Percentiles rank a stretch among this genome's conserved stretches.
These are phyloP conservation scores for Pseudomyrmex pallidus DNA, from an alignment of 1,140 invertebrate genomes.

Conservation along the genomic window DNA sequence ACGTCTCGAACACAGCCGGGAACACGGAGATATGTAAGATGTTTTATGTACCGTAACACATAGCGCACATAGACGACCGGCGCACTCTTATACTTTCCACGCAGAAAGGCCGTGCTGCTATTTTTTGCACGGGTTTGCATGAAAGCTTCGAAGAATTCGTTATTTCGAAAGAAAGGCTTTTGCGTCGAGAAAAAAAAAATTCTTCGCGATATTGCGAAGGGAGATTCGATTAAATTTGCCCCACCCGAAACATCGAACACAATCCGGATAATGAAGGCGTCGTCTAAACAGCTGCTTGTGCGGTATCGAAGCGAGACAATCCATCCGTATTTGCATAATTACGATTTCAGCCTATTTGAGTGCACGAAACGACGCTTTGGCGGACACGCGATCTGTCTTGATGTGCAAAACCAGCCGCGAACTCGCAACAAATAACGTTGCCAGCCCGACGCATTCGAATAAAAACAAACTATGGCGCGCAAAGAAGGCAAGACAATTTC, in stretches of 20 bases:
- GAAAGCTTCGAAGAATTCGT: conserved; percentile 4
- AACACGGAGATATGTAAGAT: conserved; percentile 19
- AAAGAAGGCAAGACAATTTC: not conserved
- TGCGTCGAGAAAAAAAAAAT: not conserved
- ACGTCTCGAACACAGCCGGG: conserved; percentile 36
- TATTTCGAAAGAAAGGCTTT: not conserved
- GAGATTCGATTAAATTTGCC: conserved; percentile 29
- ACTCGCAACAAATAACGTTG: not conserved
- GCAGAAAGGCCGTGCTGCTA: not conserved
- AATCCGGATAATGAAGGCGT: conserved; percentile 34
- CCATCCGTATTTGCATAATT: conserved; percentile 36
- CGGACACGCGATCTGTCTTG: not conserved
- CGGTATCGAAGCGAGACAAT: not conserved
- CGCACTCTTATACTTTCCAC: conserved; percentile 9
- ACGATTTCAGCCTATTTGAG: conserved; percentile 18
- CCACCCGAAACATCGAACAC: not conserved
- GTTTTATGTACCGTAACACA: conserved; percentile 31
- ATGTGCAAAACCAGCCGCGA: not conserved
- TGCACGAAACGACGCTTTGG: not conserved
- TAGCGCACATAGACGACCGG: not conserved
- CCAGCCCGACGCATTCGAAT: not conserved
- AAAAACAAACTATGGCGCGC: not conserved
- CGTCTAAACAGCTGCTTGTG: conserved; percentile 38
- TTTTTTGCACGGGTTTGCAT: conserved; percentile 14
- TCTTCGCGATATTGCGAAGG: not conserved